These are phyloP conservation scores for Aphodius granarius DNA, from an alignment of 2,888 invertebrate genomes.

Conservation along the genomic window DNA sequence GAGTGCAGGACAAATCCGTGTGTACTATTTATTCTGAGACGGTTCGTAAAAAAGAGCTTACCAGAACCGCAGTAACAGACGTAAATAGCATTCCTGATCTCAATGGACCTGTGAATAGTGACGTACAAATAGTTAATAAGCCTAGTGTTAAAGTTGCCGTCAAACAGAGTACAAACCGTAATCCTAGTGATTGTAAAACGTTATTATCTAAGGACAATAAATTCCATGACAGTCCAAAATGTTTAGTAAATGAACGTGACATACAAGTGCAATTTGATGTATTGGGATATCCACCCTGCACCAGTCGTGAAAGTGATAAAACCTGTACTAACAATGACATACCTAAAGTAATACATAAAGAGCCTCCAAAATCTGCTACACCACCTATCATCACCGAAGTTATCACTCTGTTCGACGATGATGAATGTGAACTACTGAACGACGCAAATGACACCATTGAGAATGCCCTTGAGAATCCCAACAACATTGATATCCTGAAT, in stretches of 20 bases:
- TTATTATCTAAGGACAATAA: neutral
- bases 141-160: conserved; percentile 7
- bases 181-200: conserved; percentile 3
- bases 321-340: neutral
- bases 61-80: neutral
- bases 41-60: neutral
- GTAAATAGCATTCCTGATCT: neutral
- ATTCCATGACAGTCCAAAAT: neutral
- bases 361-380: neutral
- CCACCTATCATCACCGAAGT: neutral
- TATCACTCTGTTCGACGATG: neutral
- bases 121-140: conserved; percentile 7
- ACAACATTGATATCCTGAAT: too few species aligned
- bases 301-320: conserved; percentile 2
- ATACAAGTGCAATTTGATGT: neutral
- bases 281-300: neutral
- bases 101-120: neutral
- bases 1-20: neutral
- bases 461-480: too few species aligned
- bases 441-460: neutral
- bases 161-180: conserved; percentile 9
- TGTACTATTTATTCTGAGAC: neutral
- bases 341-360: neutral
- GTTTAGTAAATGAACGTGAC: neutral
- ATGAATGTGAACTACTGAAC: neutral